Evolutionary conservation across 1,140 invertebrate genomes (phyloP), one percentile per base, ranked within the genome.

Genomic region (Trichogramma pretiosum): DNA sequence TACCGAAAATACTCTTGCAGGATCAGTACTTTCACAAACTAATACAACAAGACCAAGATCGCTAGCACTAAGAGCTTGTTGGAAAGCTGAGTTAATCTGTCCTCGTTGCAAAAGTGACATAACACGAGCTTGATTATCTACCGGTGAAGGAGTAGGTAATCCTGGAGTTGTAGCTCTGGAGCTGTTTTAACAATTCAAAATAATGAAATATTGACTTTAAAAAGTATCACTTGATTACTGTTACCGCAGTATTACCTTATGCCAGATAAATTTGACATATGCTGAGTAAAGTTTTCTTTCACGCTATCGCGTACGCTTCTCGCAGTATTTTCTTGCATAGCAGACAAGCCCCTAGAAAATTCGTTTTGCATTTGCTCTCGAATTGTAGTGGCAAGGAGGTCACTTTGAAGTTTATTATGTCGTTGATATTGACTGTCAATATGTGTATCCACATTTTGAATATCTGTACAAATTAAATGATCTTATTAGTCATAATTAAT

Each of bases 1-100:
- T 62, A 82, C 87, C 8, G 73, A 73, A 71, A 96, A 94, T 13
- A 94, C 81, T 52, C 78, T 74, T 7, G 78, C 71, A 0, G 83
- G 81, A 59, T 89, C 84, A 3, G 87, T 86, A 49, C 79, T 78
- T 50, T 91, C 83, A 64, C 92, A 92, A 2, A 89, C 82, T 53
- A 82, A 82, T 53, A 93, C 79, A 9, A 94, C 89, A 21, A 93
- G 70, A 47, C 78, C 76, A 17, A 95, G 74, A 72, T 95, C 90
- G 32, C 86, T 84, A 10, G 89, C 87, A 43, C 80, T 84, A 37
- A 97, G 68, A 18, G 91, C 92, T 73, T 91, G 76, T 65, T 93
- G 87, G 66, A 95, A 93, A 11, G 90, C 91, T 38, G 82, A 78
- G 68, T 91, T 90, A 2, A 85, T 72, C 61, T 90, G 83, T 3